Evolutionary conservation across 2,113 vertebrate species (phyloP).

Genomic region (Cyanoramphus novaezelandiae): DNA sequence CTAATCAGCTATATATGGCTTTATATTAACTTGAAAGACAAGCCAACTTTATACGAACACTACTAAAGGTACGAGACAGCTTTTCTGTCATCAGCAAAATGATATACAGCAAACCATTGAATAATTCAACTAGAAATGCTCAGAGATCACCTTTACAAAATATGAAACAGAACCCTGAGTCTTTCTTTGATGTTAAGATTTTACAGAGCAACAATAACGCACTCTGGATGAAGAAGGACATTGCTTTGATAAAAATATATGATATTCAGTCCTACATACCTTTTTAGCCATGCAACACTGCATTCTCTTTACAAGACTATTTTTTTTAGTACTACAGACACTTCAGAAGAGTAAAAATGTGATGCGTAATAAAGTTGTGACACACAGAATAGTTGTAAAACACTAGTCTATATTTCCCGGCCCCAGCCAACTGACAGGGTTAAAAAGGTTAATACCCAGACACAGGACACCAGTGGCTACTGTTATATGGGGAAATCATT

Average conservation of each 20-base stretch:
- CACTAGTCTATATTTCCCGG: constrained; percentile 59
- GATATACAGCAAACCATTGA: constrained; percentile 38
- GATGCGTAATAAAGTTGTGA: constrained; percentile 64
- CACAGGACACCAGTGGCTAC: constrained; percentile 58
- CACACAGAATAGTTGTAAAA: constrained; percentile 63
- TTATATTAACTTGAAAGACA: constrained; percentile 16
- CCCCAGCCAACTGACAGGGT: constrained; percentile 52
- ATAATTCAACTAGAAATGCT: constrained; percentile 36
- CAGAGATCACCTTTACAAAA: constrained; percentile 46
- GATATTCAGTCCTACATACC: constrained; percentile 18
- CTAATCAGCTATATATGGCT: constrained; percentile 23
- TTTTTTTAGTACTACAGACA: constrained; percentile 43
- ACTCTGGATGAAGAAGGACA: constrained; percentile 1
- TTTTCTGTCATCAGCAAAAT: constrained; percentile 44
- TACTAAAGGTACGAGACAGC: background rate
- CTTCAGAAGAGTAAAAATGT: constrained; percentile 63
- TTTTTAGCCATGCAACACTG: constrained; percentile 1
- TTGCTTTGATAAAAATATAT: constrained; percentile 49
- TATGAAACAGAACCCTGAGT: constrained; percentile 29
- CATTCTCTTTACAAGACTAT: constrained; percentile 9
- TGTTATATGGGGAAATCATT: constrained; percentile 57
- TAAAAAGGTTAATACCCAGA: constrained; percentile 68
- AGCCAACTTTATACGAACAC: background rate
- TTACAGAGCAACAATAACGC: constrained; percentile 11
- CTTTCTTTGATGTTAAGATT: constrained; percentile 59